phyloP scores from a whole-genome alignment of 2,113 vertebrate species.

The Phodopus roborovskii region DNA sequence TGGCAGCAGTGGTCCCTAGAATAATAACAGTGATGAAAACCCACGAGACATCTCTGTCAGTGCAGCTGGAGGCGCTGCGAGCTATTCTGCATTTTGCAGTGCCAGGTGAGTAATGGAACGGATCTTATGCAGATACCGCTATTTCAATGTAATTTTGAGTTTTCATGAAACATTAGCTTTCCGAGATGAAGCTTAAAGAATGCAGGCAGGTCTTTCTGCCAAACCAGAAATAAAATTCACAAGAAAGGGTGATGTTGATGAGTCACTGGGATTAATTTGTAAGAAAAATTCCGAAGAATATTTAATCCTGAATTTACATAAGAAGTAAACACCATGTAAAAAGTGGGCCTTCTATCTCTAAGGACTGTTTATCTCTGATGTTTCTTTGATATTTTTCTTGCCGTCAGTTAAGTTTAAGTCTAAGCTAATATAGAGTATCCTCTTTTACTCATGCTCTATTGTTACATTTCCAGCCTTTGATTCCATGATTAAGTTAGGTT shows the following conservation, averaged over 20 bases:
- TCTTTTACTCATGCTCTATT: background rate
- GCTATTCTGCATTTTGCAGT: constrained; percentile 92
- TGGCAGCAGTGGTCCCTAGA: constrained; percentile 89
- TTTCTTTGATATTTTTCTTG: background rate
- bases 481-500: background rate
- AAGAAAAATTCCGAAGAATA: background rate
- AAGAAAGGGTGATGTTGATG: background rate
- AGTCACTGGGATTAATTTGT: background rate
- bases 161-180: background rate
- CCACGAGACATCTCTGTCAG: constrained; percentile 88
- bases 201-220: background rate
- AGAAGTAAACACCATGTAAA: background rate
- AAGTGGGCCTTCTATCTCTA: background rate
- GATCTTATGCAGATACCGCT: background rate
- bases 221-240: background rate
- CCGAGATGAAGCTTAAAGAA: constrained; percentile 38
- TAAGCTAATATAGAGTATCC: background rate
- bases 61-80: constrained; percentile 93
- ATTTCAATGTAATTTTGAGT: background rate
- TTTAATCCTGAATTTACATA: background rate
- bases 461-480: background rate
- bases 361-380: background rate
- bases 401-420: background rate
- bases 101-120: constrained; percentile 77
- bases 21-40: constrained; percentile 90